A percentile compares a stretch with the other conserved stretches of the same genome.
These are phyloP conservation scores for Aphidoletes aphidimyza DNA, from an alignment of 2,888 invertebrate genomes.

Conservation along the genomic window DNA sequence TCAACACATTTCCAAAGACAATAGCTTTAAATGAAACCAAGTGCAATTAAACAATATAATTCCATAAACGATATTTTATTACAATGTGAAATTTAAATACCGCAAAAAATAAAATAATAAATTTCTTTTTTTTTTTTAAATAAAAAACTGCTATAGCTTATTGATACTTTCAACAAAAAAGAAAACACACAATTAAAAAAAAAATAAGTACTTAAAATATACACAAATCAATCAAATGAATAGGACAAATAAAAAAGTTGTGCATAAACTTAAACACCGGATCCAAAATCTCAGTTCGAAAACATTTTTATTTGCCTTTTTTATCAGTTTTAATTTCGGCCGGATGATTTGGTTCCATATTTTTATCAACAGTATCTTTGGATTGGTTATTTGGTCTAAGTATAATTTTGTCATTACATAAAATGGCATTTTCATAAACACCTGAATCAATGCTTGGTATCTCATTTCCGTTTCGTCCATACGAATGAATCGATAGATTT, in stretches of 20 bases:
- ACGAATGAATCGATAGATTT: slow-evolving; percentile 45
- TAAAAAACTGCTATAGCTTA: not conserved
- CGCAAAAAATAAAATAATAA: not conserved
- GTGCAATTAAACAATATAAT: too few species aligned
- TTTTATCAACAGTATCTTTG: not conserved
- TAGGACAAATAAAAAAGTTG: too few species aligned
- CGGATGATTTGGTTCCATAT: not conserved
- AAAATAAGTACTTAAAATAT: not conserved
- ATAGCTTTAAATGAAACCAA: too few species aligned
- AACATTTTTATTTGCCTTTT: not conserved
- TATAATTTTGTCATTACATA: not conserved
- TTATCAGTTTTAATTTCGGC: not conserved
- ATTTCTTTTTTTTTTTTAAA: too few species aligned
- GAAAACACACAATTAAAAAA: not conserved
- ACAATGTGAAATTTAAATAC: not conserved
- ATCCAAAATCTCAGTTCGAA: too few species aligned
- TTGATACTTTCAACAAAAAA: not conserved
- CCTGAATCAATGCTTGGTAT: not conserved
- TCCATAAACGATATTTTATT: too few species aligned
- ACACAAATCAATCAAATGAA: not conserved
- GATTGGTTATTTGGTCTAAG: not conserved
- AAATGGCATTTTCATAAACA: not conserved
- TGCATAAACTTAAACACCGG: too few species aligned
- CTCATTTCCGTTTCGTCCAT: not conserved
- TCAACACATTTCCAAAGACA: too few species aligned